Evolutionary conservation across 2,888 invertebrate species (phyloP).

Genomic region (Pristionchus entomophagus): DNA sequence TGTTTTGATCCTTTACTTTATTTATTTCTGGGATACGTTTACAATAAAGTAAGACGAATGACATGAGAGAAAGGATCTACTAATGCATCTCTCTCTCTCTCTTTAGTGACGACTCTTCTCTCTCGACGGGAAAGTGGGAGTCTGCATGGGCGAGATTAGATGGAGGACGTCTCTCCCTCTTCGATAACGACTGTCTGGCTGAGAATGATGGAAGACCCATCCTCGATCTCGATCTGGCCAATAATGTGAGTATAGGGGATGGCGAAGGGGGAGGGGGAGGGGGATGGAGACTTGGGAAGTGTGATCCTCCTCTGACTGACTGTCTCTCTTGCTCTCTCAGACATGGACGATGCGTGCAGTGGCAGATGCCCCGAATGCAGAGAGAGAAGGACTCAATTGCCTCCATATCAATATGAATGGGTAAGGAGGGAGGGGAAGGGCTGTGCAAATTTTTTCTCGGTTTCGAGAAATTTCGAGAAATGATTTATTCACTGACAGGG

Average conservation of each 20-base stretch:
- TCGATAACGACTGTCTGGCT: slow-evolving; percentile 47
- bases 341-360: slow-evolving; percentile 33
- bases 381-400: slow-evolving; percentile 38
- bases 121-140: slow-evolving; percentile 30
- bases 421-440: background rate
- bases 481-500: no score
- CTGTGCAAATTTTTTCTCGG: no score
- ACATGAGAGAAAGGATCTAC: no score
- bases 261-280: background rate
- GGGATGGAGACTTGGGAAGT: background rate
- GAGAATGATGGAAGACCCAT: slow-evolving; percentile 34
- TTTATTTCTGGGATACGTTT: no score
- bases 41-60: no score
- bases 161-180: slow-evolving; percentile 19
- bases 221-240: slow-evolving; percentile 18
- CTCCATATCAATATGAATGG: slow-evolving; percentile 42
- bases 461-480: no score
- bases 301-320: background rate
- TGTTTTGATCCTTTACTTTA: no score
- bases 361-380: slow-evolving; percentile 38
- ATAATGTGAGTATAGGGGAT: slow-evolving; percentile 41
- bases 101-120: background rate
- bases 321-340: background rate
- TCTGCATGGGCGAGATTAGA: slow-evolving; percentile 47
- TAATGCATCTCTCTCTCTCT: background rate